Evolutionary conservation across 2,888 invertebrate species (phyloP).

Genomic region (Pachymerium ferrugineum): DNA sequence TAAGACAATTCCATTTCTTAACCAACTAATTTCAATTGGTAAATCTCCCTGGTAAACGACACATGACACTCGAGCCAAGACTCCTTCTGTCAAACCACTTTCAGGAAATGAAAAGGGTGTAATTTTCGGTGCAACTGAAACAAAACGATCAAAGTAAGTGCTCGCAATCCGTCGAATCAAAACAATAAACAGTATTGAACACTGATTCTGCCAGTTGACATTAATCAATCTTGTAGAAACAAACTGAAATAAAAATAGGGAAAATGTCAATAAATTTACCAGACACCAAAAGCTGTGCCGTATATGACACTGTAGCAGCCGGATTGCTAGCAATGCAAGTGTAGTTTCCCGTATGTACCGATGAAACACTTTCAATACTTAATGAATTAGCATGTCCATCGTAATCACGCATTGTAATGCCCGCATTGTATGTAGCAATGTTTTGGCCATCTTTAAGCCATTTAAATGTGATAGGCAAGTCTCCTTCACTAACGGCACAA

Average conservation of each 20-base stretch:
- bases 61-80: conserved; percentile 52
- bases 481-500: conserved; percentile 4
- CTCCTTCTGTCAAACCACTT: conserved; percentile 52
- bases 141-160: background rate
- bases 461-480: background rate
- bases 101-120: conserved; percentile 54
- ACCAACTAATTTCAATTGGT: conserved; percentile 47
- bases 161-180: too few species aligned
- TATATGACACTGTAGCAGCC: conserved; percentile 6
- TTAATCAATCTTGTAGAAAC: background rate
- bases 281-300: conserved; percentile 13
- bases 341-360: conserved; percentile 27
- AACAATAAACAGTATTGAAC: too few species aligned
- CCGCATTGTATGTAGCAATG: background rate
- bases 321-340: conserved; percentile 16
- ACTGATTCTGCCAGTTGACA: too few species aligned
- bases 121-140: conserved; percentile 48
- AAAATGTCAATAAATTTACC: background rate
- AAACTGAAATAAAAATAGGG: background rate
- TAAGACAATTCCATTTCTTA: conserved; percentile 49
- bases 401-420: background rate
- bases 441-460: conserved; percentile 3
- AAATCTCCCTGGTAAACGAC: conserved; percentile 43
- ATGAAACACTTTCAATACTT: conserved; percentile 28
- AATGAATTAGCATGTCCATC: conserved; percentile 10